Percentiles rank a stretch among this genome's conserved stretches.
Evolutionary conservation across 2,888 invertebrate genomes (phyloP).

Genomic region (Aphidius colemani): DNA sequence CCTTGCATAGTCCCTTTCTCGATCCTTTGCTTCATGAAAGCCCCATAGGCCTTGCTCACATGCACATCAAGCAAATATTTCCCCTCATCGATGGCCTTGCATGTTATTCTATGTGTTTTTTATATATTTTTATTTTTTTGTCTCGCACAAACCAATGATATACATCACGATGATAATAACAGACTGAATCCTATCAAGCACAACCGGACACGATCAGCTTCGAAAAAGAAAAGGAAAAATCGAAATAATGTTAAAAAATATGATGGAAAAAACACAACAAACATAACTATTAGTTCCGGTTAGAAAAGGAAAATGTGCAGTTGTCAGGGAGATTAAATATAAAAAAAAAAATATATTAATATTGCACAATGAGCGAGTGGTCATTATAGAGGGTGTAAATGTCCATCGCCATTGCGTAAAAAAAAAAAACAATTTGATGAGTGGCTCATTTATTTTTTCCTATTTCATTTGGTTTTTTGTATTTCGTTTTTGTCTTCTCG

Average conservation of each 20-base stretch:
- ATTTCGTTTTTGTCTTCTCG: constrained; percentile 11
- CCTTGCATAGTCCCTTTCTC: constrained; percentile 31
- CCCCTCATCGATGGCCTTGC: constrained; percentile 1
- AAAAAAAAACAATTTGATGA: constrained; percentile 1
- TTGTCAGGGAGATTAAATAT: constrained; percentile 17
- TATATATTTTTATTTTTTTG: constrained; percentile 30
- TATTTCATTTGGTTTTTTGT: constrained; percentile 24
- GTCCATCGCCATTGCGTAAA: constrained; percentile 12
- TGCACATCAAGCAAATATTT: constrained; percentile 19
- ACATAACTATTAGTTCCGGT: constrained; percentile 53
- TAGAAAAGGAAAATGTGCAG: constrained; percentile 36
- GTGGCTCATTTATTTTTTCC: constrained; percentile 32
- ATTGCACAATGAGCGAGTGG: neutral
- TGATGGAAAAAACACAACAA: too few species aligned
- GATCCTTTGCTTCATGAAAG: constrained; percentile 30
- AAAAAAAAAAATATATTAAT: too few species aligned
- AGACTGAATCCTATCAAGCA: constrained; percentile 42
- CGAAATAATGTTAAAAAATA: constrained; percentile 34
- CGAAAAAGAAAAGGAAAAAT: constrained; percentile 38
- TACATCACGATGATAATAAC: constrained; percentile 43
- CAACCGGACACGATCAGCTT: constrained; percentile 33
- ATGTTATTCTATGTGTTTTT: constrained; percentile 7
- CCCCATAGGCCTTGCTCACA: constrained; percentile 19
- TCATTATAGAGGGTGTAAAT: constrained; percentile 6
- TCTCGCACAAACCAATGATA: constrained; percentile 39